Base-by-base conservation (phyloP, 2,113 vertebrate genomes). In the Fregetta grallaria region DNA sequence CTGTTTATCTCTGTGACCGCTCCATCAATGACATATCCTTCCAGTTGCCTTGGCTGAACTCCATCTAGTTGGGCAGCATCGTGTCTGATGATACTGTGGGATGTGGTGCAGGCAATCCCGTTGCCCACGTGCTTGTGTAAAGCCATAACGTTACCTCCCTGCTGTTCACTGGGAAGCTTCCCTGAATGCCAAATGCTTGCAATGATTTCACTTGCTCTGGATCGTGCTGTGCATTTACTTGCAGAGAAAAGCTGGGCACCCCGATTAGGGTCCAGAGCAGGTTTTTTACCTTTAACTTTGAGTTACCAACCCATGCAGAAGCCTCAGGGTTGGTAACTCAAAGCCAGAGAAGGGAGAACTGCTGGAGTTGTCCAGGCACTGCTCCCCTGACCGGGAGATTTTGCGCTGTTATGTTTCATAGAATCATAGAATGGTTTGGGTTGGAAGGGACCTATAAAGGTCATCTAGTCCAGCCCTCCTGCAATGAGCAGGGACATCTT, bases 201-300 rank as follows among this genome's bases (percentile, higher is more conserved):
- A 63, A 4, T 27, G 22, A 20, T 58, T 68, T 67, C 38, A 26
- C 26, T 70, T 91, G 23, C 26, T 52, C 30, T 67, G 38, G 20
- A 13, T 15, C 34, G 17, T 40, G 6, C 42, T 36, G 3, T 30
- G 32, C 23, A 15, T 80, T 76, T 66, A 30, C 6, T 50, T 1
- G 0, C 15, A 23, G 44, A 23, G 20, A 26, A 72, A 45, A 85
- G 9, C 10, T 1, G 1, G 12, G 8, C 13, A 20, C 5, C 23
- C 27, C 21, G 25, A 9, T 42, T 29, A 3, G 2, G 26, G 8
- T 32, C n/a, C 62, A 63, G 32, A 34, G 8, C 9, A 45, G 81
- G 47, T 62, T 42, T 4, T 61, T 91, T 49, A 13, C 26, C 25
- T 53, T 65, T 61, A 50, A 5, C 27, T 52, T 67, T 32, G 26